Evolutionary conservation across 2,797 vertebrate species (phyloP).

Genomic region (Erethizon dorsatum): DNA sequence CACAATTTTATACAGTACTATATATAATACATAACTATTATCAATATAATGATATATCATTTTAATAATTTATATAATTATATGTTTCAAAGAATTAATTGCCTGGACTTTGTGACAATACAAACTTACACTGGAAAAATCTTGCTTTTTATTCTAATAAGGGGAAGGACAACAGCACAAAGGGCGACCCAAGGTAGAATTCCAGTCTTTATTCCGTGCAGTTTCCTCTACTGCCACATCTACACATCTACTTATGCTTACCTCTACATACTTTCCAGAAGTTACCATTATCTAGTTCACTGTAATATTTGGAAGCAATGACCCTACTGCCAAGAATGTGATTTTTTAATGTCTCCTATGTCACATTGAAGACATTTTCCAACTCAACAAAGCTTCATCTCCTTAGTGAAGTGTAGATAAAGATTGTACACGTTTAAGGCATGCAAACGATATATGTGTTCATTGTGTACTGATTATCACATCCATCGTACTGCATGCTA

Average conservation of each 20-base stretch:
- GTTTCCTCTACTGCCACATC: neutral
- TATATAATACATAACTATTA: neutral
- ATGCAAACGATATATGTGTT: neutral
- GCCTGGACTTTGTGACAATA: neutral
- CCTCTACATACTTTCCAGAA: neutral
- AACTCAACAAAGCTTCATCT: neutral
- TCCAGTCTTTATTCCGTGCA: neutral
- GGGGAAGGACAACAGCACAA: accelerated
- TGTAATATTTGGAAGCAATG: neutral
- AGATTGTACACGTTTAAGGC: neutral
- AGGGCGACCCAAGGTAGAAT: no score
- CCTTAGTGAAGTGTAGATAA: neutral
- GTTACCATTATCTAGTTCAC: neutral
- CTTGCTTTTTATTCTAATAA: neutral
- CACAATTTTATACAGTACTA: neutral
- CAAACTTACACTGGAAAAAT: neutral
- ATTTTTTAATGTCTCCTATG: neutral
- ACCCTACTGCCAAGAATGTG: neutral
- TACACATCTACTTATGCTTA: neutral
- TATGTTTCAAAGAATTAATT: neutral
- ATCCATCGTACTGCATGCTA: neutral
- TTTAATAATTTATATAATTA: neutral
- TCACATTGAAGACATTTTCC: neutral
- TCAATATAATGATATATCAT: neutral
- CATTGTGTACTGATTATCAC: neutral